Conservation (phyloP, 1,140 invertebrate species). For the Drosophila grimshawi region DNA sequence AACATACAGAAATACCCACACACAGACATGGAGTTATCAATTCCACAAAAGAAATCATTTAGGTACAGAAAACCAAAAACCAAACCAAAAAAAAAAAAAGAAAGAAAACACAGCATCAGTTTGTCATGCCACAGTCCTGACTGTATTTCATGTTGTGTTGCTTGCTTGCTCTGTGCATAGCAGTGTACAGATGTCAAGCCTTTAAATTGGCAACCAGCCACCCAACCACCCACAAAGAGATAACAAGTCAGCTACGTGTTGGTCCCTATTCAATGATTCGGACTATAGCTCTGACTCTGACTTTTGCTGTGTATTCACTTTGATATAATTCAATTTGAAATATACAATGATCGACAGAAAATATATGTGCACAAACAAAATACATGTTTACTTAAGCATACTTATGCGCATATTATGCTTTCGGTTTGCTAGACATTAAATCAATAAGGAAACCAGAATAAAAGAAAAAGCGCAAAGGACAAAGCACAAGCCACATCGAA, state of each 20-base stretch:
- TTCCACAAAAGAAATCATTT: constrained; percentile 76
- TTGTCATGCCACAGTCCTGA: constrained; percentile 45
- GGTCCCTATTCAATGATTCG: constrained; percentile 18
- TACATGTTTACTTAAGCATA: constrained; percentile 23
- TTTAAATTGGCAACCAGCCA: constrained; percentile 32
- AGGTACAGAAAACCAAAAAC: constrained; percentile 66
- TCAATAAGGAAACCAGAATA: constrained; percentile 29
- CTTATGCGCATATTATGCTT: constrained; percentile 33
- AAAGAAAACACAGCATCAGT: constrained; percentile 54
- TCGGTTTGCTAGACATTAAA: constrained; percentile 38
- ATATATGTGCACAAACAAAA: constrained; percentile 1
- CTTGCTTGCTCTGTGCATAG: constrained; percentile 34
- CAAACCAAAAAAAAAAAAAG: constrained; percentile 67
- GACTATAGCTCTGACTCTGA: constrained; percentile 32
- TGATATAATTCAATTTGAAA: constrained; percentile 72
- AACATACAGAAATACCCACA: constrained; percentile 6
- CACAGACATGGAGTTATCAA: constrained; percentile 62
- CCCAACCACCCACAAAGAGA: constrained; percentile 18
- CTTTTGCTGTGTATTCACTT: constrained; percentile 61
- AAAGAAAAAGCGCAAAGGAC: constrained; percentile 1
- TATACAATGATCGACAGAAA: constrained; percentile 5
- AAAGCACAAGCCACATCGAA: constrained; percentile 28
- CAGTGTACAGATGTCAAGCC: constrained; percentile 67
- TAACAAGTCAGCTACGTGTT: constrained; percentile 75
- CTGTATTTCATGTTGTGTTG: constrained; percentile 48